phyloP scores from a whole-genome alignment of 2,113 vertebrate species.

The Atrichornis clamosus region DNA sequence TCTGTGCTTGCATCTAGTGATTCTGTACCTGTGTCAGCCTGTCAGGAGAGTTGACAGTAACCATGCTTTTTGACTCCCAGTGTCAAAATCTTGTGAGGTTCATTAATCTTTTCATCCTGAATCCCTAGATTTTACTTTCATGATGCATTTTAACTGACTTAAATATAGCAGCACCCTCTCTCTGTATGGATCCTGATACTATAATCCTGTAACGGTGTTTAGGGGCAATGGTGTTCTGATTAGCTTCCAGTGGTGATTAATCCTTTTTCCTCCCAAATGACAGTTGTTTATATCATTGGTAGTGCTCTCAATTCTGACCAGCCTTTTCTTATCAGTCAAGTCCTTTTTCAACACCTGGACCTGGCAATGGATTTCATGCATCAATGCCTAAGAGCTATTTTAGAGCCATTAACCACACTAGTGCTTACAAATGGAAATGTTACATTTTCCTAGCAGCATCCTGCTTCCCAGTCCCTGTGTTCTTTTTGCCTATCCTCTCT shows the following conservation, averaged over 20 bases:
- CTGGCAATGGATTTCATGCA: constrained; percentile 52
- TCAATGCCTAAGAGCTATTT: constrained; percentile 39
- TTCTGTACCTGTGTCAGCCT: not conserved
- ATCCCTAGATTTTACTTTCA: not conserved
- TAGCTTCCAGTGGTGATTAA: constrained; percentile 37
- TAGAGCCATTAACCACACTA: not conserved
- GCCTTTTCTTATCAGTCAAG: constrained; percentile 45
- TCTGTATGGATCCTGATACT: not conserved
- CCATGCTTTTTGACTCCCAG: not conserved
- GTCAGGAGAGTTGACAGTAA: not conserved
- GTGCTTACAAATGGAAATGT: not conserved
- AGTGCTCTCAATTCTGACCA: not conserved
- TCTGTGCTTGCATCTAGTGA: not conserved
- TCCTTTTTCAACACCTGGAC: constrained; percentile 53
- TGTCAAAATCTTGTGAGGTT: not conserved
- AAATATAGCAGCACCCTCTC: not conserved
- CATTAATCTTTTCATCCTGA: not conserved
- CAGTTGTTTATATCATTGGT: constrained; percentile 53
- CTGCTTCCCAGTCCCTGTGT: not conserved
- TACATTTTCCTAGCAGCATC: not conserved
- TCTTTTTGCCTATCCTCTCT: not conserved
- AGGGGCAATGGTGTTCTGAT: constrained; percentile 8
- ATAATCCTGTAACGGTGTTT: not conserved
- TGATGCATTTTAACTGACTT: not conserved
- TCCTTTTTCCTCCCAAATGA: not conserved